Percentiles rank a stretch among this genome's conserved stretches.
phyloP scores from a whole-genome alignment of 2,113 vertebrate species.

The Sisor rabdophorus region DNA sequence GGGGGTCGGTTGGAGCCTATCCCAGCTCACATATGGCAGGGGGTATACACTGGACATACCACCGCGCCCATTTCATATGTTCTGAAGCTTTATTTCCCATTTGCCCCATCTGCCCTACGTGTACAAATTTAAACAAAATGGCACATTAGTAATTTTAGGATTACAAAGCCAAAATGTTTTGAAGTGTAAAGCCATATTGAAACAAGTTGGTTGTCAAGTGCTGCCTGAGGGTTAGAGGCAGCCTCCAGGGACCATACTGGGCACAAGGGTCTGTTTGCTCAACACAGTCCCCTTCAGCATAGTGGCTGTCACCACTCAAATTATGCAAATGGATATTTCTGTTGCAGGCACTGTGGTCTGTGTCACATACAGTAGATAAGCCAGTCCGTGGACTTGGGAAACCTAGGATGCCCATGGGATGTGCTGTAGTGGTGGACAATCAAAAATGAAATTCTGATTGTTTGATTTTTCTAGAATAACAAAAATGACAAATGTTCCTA shows the following conservation, averaged over 20 bases:
- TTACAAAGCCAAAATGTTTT: slow-evolving; percentile 59
- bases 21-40: too few species aligned
- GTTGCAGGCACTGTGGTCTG: slow-evolving; percentile 38
- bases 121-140: slow-evolving; percentile 28
- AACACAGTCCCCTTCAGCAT: slow-evolving; percentile 68
- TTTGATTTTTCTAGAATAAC: not conserved
- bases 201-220: slow-evolving; percentile 64
- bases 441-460: not conserved
- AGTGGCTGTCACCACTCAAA: slow-evolving; percentile 73
- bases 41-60: too few species aligned
- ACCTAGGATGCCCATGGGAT: slow-evolving; percentile 13
- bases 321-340: slow-evolving; percentile 73
- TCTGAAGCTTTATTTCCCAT: too few species aligned
- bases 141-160: slow-evolving; percentile 32
- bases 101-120: slow-evolving; percentile 19
- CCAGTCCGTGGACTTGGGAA: slow-evolving; percentile 32
- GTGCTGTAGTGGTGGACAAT: not conserved
- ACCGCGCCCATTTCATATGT: too few species aligned
- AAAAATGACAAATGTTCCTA: not conserved
- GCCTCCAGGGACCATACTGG: slow-evolving; percentile 66
- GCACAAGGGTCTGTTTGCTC: slow-evolving; percentile 76
- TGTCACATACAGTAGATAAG: slow-evolving; percentile 40
- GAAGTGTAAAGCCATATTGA: slow-evolving; percentile 61
- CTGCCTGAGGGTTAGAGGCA: slow-evolving; percentile 68
- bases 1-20: too few species aligned